Evolutionary conservation across 2,888 invertebrate species (phyloP).

Genomic region (Drosophila maculinotata): DNA sequence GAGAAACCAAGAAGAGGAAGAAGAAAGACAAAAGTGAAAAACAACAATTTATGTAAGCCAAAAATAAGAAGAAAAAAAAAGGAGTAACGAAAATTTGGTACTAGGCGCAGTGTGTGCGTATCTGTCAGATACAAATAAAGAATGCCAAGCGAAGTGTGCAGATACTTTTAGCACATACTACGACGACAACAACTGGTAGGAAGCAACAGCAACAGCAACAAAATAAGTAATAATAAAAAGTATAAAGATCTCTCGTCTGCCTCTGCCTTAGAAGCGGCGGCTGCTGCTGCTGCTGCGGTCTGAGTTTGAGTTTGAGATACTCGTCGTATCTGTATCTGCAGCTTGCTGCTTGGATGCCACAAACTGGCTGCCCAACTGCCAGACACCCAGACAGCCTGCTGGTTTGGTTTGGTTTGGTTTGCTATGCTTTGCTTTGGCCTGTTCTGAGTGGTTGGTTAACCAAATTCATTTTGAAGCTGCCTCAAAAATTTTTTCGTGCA

Average conservation of each 20-base stretch:
- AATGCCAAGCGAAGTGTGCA: conserved; percentile 35
- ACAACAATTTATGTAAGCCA: conserved; percentile 18
- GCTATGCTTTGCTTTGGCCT: conserved; percentile 27
- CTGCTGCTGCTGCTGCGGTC: conserved; percentile 22
- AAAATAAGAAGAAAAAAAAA: no score
- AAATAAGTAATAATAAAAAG: conserved; percentile 43
- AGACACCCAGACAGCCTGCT: conserved; percentile 29
- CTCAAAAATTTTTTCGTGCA: conserved; percentile 70
- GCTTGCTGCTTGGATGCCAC: conserved; percentile 45
- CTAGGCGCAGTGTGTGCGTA: conserved; percentile 32
- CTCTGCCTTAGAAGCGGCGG: conserved; percentile 40
- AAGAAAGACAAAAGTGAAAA: conserved; percentile 3
- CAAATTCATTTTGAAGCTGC: conserved; percentile 77
- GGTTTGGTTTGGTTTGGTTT: conserved; percentile 43
- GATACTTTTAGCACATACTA: conserved; percentile 53
- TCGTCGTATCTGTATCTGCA: conserved; percentile 37
- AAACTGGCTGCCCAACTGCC: conserved; percentile 46
- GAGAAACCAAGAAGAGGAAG: neutral
- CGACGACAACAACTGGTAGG: conserved; percentile 22
- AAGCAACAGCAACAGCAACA: conserved; percentile 13
- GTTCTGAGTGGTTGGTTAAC: conserved; percentile 55
- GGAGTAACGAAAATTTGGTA: conserved; percentile 23
- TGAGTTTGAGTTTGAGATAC: conserved; percentile 18
- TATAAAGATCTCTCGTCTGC: conserved; percentile 44
- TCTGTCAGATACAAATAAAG: conserved; percentile 16